These are phyloP conservation scores for Psittacara wagleri DNA, from an alignment of 2,113 vertebrate species.

Conservation along the genomic window DNA sequence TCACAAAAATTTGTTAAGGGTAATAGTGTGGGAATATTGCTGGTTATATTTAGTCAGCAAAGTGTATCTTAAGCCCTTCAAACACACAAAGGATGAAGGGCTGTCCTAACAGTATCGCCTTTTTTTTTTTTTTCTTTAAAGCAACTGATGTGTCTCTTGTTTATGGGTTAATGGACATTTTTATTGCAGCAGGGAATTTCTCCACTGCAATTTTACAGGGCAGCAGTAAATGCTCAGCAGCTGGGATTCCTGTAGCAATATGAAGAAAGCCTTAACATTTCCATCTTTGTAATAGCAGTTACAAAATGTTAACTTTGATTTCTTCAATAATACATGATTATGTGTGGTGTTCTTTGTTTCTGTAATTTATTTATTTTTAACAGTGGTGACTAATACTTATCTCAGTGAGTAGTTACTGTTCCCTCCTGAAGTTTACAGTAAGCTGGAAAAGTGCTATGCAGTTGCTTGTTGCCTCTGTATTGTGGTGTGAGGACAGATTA, in stretches of 20 bases:
- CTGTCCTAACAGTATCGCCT: not conserved
- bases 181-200: constrained; percentile 27
- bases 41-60: not conserved
- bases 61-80: not conserved
- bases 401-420: not conserved
- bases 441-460: not conserved
- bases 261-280: constrained; percentile 20
- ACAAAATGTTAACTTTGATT: not conserved
- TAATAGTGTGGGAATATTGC: not conserved
- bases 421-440: not conserved
- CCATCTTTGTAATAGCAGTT: not conserved
- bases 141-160: not conserved
- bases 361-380: not conserved
- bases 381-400: not conserved
- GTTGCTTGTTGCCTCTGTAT: not conserved
- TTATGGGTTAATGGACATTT: constrained; percentile 26
- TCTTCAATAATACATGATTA: not conserved
- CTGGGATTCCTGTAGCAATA: constrained; percentile 27
- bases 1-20: not conserved
- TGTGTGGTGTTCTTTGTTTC: not conserved
- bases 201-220: constrained; percentile 9
- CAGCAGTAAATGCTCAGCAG: constrained; percentile 23
- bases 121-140: not conserved
- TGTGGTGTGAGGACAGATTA: not conserved
- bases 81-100: not conserved